These are phyloP conservation scores for Chloroceryle inda DNA, from an alignment of 2,797 vertebrate species.

Conservation along the genomic window DNA sequence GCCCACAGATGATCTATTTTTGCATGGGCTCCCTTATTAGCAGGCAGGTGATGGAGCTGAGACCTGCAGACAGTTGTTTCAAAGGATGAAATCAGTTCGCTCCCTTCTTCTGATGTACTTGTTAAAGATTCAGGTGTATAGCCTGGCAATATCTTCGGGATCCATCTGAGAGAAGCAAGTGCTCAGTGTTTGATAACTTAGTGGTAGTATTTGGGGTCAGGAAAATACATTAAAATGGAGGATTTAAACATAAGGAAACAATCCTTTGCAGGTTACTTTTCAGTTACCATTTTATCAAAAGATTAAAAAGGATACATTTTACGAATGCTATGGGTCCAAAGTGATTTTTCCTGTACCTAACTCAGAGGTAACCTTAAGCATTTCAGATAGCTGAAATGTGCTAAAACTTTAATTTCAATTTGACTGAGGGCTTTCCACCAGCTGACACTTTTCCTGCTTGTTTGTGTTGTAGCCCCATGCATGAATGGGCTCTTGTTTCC, in stretches of 20 bases:
- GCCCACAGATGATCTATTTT: not conserved
- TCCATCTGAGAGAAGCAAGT: not conserved
- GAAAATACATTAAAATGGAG: not conserved
- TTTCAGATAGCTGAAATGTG: not conserved
- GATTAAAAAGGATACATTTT: not conserved
- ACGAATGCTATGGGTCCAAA: not conserved
- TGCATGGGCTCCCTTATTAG: not conserved
- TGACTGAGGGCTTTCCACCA: rapidly evolving
- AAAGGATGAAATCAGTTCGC: not conserved
- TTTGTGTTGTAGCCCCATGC: not conserved
- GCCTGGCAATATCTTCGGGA: not conserved
- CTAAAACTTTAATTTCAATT: not conserved
- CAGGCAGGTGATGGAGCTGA: not conserved
- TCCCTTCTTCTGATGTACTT: not conserved
- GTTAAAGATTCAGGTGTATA: not conserved
- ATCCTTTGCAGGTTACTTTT: not conserved
- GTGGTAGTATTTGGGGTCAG: not conserved
- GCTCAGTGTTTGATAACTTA: not conserved
- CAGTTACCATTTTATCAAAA: not conserved
- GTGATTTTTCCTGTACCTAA: not conserved
- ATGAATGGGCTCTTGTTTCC: not conserved
- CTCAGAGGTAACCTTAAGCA: not conserved
- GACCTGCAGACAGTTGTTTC: not conserved
- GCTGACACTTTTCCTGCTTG: not conserved
- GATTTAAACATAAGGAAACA: not conserved